A percentile compares a stretch with the other conserved stretches of the same genome.
Conservation (phyloP, 1,140 invertebrate genomes). For the Aricia agestis region DNA sequence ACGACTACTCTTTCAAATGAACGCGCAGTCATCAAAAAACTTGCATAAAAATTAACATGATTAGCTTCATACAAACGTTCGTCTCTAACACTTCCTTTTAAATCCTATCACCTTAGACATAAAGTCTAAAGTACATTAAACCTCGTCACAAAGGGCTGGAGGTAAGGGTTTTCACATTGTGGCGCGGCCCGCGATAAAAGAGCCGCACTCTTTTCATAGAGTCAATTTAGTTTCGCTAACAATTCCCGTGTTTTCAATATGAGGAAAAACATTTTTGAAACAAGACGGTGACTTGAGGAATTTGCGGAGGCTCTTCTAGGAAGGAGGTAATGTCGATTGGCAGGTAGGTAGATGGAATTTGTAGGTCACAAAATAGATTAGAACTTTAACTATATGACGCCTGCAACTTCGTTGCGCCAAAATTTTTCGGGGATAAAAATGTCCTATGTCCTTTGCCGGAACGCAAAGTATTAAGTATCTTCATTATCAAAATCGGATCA, state of each 20-base stretch:
- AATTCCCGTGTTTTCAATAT: background rate
- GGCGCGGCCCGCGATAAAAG: conserved; percentile 7
- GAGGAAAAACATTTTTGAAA: background rate
- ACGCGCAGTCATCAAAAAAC: background rate
- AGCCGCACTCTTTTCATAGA: conserved; percentile 1
- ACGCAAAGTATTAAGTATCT: too few species aligned
- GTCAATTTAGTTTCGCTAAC: conserved; percentile 10
- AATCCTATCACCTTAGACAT: too few species aligned
- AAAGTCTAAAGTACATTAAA: background rate
- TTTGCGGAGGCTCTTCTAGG: background rate
- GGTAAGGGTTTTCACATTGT: background rate
- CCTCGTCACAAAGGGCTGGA: background rate
- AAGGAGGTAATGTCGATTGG: background rate
- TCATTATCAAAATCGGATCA: too few species aligned
- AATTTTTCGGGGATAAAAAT: too few species aligned
- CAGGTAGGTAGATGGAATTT: background rate
- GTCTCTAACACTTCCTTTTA: background rate
- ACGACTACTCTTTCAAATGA: background rate
- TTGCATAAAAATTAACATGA: background rate
- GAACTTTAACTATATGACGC: background rate
- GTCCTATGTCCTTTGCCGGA: too few species aligned
- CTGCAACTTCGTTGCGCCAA: too few species aligned
- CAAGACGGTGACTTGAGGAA: background rate
- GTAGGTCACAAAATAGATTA: background rate
- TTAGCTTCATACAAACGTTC: background rate